Evolutionary conservation across 1,140 invertebrate species (phyloP), one percentile per base, ranked within the genome.

Genomic region (Drosophila bocqueti): DNA sequence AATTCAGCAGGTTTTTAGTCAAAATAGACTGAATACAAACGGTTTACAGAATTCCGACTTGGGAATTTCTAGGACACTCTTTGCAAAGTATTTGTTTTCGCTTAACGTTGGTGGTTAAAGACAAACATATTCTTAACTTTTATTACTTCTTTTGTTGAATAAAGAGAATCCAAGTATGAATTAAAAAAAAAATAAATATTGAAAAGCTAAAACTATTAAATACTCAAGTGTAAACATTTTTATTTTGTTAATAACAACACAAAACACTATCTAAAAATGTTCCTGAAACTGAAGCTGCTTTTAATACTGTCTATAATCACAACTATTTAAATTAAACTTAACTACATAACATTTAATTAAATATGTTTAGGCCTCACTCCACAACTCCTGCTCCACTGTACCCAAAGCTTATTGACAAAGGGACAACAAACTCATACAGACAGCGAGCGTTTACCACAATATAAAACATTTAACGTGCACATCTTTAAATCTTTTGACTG

Each of bases 401-500:
- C 9, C 45, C 11, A n/a, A 26, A 58, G 72, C 61, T 76, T 57
- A 76, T 77, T 69, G 75, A 62, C 74, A 77, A 77, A 62, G 58
- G 50, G 57, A 69, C 52, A 55, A 54, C 65, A 59, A 43, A 52
- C 62, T 47, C 52, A 64, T 31, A 57, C 45, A 64, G 55, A 81
- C 55, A 69, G 46, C 54, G 11, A 76, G 26, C 64, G 74, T 58
- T 77, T 75, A 82, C 75, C 80, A 45, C 79, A 82, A 67, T 67
- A 76, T 50, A 81, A 69, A 59, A 78, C 75, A 81, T 78, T 78
- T 65, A 86, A 77, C 77, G 80, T 69, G 69, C 81, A 79, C 85
- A 90, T 85, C 85, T 85, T 82, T 71, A 82, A 90, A 84, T 84
- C 84, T 87, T 79, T 84, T 77, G 77, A 84, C 77, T 79, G 83